Percentiles rank a stretch among this genome's conserved stretches.
phyloP scores from a whole-genome alignment of 2,888 invertebrate species.

The Linyphia triangularis region DNA sequence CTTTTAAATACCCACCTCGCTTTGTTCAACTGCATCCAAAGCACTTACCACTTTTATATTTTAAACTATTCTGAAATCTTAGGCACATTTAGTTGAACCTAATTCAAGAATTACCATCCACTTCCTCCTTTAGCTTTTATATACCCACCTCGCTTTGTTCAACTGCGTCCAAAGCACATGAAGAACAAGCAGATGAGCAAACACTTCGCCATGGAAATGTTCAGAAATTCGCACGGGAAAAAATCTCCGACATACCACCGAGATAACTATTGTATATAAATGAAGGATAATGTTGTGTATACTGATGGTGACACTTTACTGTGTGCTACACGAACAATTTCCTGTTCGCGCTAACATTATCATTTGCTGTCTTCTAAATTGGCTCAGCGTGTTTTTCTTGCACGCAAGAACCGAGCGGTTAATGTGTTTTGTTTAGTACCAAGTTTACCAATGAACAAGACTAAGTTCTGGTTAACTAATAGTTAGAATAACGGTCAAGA shows the following conservation, averaged over 20 bases:
- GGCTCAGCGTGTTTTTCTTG: not conserved
- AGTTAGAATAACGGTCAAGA: too few species aligned
- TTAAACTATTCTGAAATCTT: too few species aligned
- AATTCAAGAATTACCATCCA: too few species aligned
- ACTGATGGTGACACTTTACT: not conserved
- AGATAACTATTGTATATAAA: not conserved
- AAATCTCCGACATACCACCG: not conserved
- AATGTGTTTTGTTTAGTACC: too few species aligned
- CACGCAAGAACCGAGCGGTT: not conserved
- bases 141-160: not conserved
- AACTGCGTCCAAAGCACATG: not conserved
- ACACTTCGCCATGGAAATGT: slow-evolving; percentile 22
- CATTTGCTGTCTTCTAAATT: not conserved
- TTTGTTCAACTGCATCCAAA: too few species aligned
- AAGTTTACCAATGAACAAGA: too few species aligned
- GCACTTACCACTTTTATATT: too few species aligned
- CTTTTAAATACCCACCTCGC: too few species aligned
- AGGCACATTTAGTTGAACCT: too few species aligned
- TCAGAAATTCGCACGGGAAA: slow-evolving; percentile 25
- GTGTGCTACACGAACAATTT: not conserved
- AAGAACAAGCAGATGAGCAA: slow-evolving; percentile 19
- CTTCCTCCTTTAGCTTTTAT: not conserved
- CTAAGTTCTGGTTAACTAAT: too few species aligned
- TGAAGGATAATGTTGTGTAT: not conserved
- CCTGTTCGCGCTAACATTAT: not conserved